Percentiles rank a stretch among this genome's conserved stretches.
phyloP scores from a whole-genome alignment of 2,888 invertebrate species.

The Rhagonycha fulva region DNA sequence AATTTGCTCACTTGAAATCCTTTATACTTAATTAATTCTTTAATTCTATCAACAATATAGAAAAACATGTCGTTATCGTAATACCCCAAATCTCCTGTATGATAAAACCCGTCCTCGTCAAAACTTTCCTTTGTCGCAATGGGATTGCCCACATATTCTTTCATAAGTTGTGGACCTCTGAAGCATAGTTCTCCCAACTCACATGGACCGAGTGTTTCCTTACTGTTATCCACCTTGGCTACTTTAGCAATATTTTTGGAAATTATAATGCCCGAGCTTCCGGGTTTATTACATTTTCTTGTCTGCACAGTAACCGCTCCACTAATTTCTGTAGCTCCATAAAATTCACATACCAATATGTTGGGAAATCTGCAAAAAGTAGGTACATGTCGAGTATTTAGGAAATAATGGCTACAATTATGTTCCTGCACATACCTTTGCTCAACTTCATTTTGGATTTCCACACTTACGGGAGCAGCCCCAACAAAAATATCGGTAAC shows the following conservation, averaged over 20 bases:
- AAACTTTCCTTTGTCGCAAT: constrained; percentile 64
- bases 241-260: constrained; percentile 64
- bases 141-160: constrained; percentile 73
- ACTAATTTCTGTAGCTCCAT: constrained; percentile 22
- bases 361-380: constrained; percentile 6
- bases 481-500: constrained; percentile 70
- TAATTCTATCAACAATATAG: constrained; percentile 80
- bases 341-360: neutral
- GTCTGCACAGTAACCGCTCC: neutral
- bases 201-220: constrained; percentile 54
- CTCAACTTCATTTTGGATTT: constrained; percentile 52
- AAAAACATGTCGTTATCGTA: constrained; percentile 75
- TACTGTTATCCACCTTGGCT: neutral
- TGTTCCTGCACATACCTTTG: neutral
- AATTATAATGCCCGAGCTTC: constrained; percentile 62
- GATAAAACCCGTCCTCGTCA: constrained; percentile 74
- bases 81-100: constrained; percentile 80
- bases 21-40: constrained; percentile 88
- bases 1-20: constrained; percentile 70
- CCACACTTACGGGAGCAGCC: constrained; percentile 74
- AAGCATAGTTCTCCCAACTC: constrained; percentile 79
- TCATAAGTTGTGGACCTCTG: constrained; percentile 65
- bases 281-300: neutral
- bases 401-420: neutral
- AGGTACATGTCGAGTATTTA: neutral